Evolutionary conservation across 1,140 invertebrate genomes (phyloP).

Genomic region (Drosophila repletoides): DNA sequence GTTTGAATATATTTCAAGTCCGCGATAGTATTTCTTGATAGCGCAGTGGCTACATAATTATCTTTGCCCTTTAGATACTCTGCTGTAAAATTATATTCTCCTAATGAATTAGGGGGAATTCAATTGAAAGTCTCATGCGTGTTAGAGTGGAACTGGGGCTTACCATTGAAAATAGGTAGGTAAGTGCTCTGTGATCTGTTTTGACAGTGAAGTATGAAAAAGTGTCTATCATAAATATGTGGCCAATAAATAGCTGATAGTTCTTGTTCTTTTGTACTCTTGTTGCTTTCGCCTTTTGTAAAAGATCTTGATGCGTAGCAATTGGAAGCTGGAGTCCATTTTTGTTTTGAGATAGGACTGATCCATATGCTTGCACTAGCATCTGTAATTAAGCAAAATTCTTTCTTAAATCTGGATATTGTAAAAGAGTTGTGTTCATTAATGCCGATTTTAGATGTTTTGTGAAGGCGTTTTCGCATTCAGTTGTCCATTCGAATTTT

Average conservation of each 20-base stretch:
- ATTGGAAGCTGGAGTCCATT: too few relatives aligned
- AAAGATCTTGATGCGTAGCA: conserved; percentile 17
- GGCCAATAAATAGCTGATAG: too few relatives aligned
- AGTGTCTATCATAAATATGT: conserved; percentile 69
- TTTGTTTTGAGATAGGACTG: too few relatives aligned
- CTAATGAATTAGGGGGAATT: too few relatives aligned
- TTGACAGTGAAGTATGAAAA: conserved; percentile 36
- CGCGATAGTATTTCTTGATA: neutral
- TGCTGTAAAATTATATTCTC: conserved; percentile 9
- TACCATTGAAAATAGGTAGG: neutral
- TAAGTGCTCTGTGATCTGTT: neutral
- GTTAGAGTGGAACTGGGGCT: conserved; percentile 54
- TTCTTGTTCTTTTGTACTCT: too few relatives aligned
- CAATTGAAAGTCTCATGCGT: too few relatives aligned
- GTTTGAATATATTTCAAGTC: too few relatives aligned
- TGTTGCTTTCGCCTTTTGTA: conserved; percentile 58
- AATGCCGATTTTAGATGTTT: too few relatives aligned
- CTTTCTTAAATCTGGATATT: too few relatives aligned
- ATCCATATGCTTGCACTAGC: too few relatives aligned
- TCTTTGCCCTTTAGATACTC: conserved; percentile 54
- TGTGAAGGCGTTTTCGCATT: conserved; percentile 48
- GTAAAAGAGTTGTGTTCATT: conserved; percentile 17
- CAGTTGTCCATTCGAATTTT: conserved; percentile 14
- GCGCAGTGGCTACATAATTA: neutral
- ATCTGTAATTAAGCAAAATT: too few relatives aligned